These are phyloP conservation scores for Pectinophora gossypiella DNA, from an alignment of 1,140 invertebrate species.

Conservation along the genomic window DNA sequence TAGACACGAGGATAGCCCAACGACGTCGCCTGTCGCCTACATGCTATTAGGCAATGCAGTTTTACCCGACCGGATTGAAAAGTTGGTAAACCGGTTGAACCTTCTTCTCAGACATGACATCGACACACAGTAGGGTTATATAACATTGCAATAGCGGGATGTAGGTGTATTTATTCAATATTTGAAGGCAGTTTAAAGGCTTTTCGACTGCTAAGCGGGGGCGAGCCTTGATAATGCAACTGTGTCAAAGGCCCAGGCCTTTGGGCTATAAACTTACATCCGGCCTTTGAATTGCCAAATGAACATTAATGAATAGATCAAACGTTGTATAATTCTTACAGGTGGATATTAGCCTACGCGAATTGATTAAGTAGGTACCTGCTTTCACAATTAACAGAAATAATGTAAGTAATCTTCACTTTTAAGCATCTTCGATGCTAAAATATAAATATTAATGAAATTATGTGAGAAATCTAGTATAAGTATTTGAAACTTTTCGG, in stretches of 20 bases:
- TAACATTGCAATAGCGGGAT: conserved; percentile 38
- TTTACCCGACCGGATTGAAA: conserved; percentile 26
- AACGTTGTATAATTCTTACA: no score
- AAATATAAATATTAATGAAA: no score
- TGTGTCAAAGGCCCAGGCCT: conserved; percentile 44
- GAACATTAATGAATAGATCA: no score
- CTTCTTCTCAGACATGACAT: conserved; percentile 4
- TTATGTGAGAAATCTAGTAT: no score
- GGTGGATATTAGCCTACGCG: no score
- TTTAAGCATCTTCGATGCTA: no score
- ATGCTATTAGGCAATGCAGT: conserved; percentile 57
- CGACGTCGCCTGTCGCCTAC: conserved; percentile 41
- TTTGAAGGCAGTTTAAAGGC: conserved; percentile 38
- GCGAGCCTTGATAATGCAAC: conserved; percentile 44
- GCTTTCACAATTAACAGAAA: no score
- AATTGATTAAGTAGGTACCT: no score
- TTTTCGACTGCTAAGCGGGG: conserved; percentile 20
- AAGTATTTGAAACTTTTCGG: no score
- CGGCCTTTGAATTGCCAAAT: conserved; percentile 30
- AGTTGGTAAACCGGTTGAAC: conserved; percentile 10
- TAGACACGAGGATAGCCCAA: conserved; percentile 35
- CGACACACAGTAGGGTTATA: conserved; percentile 25
- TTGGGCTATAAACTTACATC: conserved; percentile 28
- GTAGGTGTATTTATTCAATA: conserved; percentile 58
- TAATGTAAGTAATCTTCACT: no score